Evolutionary conservation across 2,797 vertebrate species (phyloP).

Genomic region (Semotilus atromaculatus): DNA sequence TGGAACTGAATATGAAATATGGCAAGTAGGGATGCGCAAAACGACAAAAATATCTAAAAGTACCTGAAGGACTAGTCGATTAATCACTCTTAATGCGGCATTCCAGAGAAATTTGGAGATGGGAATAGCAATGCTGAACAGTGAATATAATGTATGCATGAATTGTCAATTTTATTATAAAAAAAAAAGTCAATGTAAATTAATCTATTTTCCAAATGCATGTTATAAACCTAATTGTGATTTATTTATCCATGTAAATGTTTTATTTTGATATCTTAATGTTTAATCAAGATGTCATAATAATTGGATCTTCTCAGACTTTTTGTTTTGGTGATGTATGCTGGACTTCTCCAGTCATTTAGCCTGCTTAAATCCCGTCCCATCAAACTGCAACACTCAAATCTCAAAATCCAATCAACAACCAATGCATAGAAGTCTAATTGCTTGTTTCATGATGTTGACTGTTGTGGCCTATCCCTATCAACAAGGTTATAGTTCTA

Average conservation of each 20-base stretch:
- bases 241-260: background rate
- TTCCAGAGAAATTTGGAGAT: background rate
- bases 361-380: background rate
- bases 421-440: background rate
- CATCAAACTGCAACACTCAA: background rate
- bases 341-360: background rate
- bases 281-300: background rate
- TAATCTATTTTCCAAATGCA: background rate
- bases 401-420: background rate
- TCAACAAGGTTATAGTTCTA: slow-evolving; percentile 4
- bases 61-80: slow-evolving; percentile 8
- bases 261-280: background rate
- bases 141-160: background rate
- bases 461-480: background rate
- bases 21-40: background rate
- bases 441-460: background rate
- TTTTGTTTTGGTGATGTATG: too few relatives aligned
- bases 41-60: background rate
- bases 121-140: background rate
- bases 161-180: background rate
- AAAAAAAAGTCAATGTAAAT: background rate
- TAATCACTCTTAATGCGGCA: background rate
- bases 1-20: background rate
- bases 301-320: background rate
- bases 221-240: too few relatives aligned